Evolutionary conservation across 2,888 invertebrate genomes (phyloP), one percentile per base, ranked within the genome.

Genomic region (Agonopterix alstromeriana): DNA sequence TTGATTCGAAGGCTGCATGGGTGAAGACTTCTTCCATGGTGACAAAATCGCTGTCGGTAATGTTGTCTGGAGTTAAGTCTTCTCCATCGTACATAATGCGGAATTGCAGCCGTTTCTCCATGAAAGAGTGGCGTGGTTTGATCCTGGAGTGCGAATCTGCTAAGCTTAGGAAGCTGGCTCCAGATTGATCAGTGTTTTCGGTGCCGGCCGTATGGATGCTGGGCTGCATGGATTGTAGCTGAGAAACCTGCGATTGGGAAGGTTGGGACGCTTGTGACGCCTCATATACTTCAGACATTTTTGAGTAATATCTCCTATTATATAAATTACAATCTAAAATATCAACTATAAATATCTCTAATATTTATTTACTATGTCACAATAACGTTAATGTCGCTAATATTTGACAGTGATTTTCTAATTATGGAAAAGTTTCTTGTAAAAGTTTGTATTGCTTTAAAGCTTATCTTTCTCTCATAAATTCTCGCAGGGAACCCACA

Each of bases 1-100:
- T 82, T 42, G 45, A 70, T 52, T 76, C 83, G 53, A 76, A 86
- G 3, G 83, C 86, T 2, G 84, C 83, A 47, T 87, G 87, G 2
- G 67, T 58, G 54, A 70, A 74, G 0, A 53, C 57, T 2, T 84
- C 83, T 10, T 73, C 71, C 77, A 86, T 78, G 3, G 69, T 71
- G n/a, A 74, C 57, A 51, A 65, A 82, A 3, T 67, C 64, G 0
- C 61, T 52, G 48, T 79, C 76, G 1, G 68, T 54, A 35, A 88
- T 70, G 53, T 82, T 65, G 1, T 81, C 79, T 0, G 88, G 88
- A 1, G 87, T 87, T 9, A 70, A 57, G 50, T 88, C 82, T 0
- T 61, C 47, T 3, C 57, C 63, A 11, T 77, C 68, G 1, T 67
- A 54, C 1, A 79, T 56, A 2, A 86, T 73, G 12, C 61, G 61